A percentile compares a stretch with the other conserved stretches of the same genome.
phyloP scores from a whole-genome alignment of 1,140 invertebrate genomes.

The Sycophaga agraensis region DNA sequence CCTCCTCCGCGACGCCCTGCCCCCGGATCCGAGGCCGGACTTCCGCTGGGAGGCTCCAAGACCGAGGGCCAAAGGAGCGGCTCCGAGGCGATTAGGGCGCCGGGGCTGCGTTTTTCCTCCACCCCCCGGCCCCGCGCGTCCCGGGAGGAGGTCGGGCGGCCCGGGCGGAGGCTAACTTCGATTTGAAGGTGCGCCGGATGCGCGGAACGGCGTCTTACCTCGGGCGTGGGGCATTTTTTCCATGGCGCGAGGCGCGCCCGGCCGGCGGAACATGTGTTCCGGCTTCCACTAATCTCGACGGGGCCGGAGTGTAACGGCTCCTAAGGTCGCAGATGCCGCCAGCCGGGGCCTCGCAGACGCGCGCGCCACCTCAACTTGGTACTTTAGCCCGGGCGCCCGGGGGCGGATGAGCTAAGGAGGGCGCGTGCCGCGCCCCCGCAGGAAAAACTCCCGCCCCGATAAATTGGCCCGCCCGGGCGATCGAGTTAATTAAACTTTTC shows the following conservation, averaged over 20 bases:
- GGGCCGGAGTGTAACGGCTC: not conserved
- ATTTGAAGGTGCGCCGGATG: constrained; percentile 51
- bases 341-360: constrained; percentile 37
- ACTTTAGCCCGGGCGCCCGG: not conserved
- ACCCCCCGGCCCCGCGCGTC: constrained; percentile 4
- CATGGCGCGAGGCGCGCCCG: constrained; percentile 16
- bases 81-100: no score
- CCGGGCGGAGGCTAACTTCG: constrained; percentile 30
- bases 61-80: no score
- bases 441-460: no score
- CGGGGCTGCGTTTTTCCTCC: not conserved
- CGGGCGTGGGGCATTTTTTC: constrained; percentile 47
- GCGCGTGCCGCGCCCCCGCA: no score
- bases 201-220: constrained; percentile 57
- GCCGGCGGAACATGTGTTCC: constrained; percentile 54
- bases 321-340: constrained; percentile 45
- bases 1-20: no score
- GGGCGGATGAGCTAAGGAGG: not conserved
- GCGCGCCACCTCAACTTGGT: constrained; percentile 27
- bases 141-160: not conserved
- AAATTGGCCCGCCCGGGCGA: no score
- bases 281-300: constrained; percentile 52
- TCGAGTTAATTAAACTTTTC: no score
- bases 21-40: no score
- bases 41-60: no score